Conservation (phyloP, 2,888 invertebrate species). For the Drosophila rubida region DNA sequence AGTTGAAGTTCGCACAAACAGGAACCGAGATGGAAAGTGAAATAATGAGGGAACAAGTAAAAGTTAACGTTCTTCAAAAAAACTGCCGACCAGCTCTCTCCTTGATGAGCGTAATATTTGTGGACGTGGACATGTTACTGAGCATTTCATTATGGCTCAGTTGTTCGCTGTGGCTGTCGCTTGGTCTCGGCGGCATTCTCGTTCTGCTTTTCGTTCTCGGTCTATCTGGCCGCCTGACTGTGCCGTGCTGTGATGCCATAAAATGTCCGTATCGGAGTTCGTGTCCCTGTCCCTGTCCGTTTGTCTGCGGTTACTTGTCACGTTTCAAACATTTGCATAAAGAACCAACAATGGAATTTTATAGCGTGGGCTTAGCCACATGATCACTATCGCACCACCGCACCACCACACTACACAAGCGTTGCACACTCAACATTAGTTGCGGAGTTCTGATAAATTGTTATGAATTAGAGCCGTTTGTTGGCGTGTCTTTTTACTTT, state of each 20-base stretch:
- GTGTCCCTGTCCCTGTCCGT: constrained; percentile 38
- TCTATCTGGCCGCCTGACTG: constrained; percentile 1
- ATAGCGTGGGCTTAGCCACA: constrained; percentile 60
- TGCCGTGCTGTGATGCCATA: constrained; percentile 62
- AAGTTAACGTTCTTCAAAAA: constrained; percentile 50
- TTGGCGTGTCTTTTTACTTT: constrained; percentile 37
- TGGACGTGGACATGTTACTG: constrained; percentile 17
- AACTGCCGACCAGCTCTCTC: constrained; percentile 15
- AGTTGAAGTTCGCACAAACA: constrained; percentile 61
- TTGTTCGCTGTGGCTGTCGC: constrained; percentile 7
- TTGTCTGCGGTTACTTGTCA: constrained; percentile 60
- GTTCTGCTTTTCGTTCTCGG: constrained; percentile 23
- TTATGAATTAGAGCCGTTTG: constrained; percentile 40
- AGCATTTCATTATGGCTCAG: constrained; percentile 9
- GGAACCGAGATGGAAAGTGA: constrained; percentile 48
- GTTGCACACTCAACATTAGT: constrained; percentile 3
- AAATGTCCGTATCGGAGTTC: constrained; percentile 38
- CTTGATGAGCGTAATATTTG: constrained; percentile 29
- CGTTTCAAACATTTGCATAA: constrained; percentile 73
- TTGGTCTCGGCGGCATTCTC: neutral
- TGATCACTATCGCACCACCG: constrained; percentile 31
- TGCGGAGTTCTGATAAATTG: constrained; percentile 44
- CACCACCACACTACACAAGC: constrained; percentile 14
- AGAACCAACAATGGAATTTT: constrained; percentile 60
- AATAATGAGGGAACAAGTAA: constrained; percentile 43